Conservation (phyloP, 2,797 vertebrate genomes). For the Microctenopoma stevenorrisi region DNA sequence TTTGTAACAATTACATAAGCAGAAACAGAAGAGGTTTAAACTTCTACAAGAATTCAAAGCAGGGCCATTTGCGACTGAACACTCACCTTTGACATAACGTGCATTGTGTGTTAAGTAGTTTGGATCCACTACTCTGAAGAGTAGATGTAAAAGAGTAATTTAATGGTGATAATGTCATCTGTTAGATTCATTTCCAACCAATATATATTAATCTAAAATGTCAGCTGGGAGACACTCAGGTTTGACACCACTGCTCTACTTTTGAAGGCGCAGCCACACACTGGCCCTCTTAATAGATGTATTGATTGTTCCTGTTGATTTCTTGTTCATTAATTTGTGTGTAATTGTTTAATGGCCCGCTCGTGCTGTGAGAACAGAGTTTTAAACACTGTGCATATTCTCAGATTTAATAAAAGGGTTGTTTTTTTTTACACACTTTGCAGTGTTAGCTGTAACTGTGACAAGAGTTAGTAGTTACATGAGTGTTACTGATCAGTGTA, state of each 20-base stretch:
- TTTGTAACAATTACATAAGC: not conserved
- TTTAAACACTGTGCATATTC: constrained; percentile 21
- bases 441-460: no score
- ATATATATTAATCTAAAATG: constrained; percentile 43
- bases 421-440: no score
- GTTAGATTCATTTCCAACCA: constrained; percentile 41
- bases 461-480: no score
- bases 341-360: constrained; percentile 56
- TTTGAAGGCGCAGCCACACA: constrained; percentile 24
- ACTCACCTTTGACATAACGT: not conserved
- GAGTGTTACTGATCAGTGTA: no score
- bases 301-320: constrained; percentile 65
- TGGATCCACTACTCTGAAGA: constrained; percentile 13
- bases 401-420: no score
- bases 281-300: constrained; percentile 47
- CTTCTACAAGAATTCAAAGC: no score
- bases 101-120: constrained; percentile 9
- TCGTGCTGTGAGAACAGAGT: constrained; percentile 26
- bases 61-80: not conserved
- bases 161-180: constrained; percentile 27
- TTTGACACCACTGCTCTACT: constrained; percentile 26
- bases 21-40: not conserved
- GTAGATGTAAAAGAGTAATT: constrained; percentile 22
- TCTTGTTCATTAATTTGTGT: constrained; percentile 70
- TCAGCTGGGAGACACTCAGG: constrained; percentile 48